Base-by-base conservation (phyloP, 35 echinoderm and acorn worm genomes). In the Chiridota heheva region DNA sequence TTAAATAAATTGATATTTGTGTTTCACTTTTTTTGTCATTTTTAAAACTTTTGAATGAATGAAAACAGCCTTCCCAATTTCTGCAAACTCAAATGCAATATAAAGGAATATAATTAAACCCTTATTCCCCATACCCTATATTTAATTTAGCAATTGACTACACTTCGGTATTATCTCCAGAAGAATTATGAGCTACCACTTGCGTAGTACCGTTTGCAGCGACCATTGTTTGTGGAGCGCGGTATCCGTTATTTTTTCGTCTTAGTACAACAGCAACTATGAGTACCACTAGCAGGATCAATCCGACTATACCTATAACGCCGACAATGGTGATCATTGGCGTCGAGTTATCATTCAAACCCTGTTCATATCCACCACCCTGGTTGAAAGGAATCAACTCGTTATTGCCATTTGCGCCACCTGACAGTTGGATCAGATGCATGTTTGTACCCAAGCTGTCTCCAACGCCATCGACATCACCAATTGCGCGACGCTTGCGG, bases 111-210 rank as follows among this genome's bases (percentile, higher is more conserved):
- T n/a, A n/a, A n/a, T n/a, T n/a, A n/a, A n/a, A n/a, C n/a, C n/a
- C n/a, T n/a, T n/a, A n/a, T n/a, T n/a, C n/a, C n/a, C n/a, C n/a
- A n/a, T n/a, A n/a, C n/a, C n/a, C n/a, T n/a, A n/a, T n/a, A n/a
- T n/a, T 42, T 76, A 20, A 5, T 57, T 61, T 72, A 72, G 15
- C 18, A 36, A 62, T 5, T 17, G 18, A 71, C 88, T 89, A 98
- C 42, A 98, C 95, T 81, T 98, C 95, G 40, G 95, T 98, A 67
- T 91, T 97, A 73, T 97, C 95, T 28, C 81, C 85, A 41, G 76
- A 51, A 31, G 90, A 70, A 59, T 77, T 49, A 22, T 53, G 59
- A 39, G 87, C 74, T 39, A 96, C 87, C 10, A 98, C 95, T 58
- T 89, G 80, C 22, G 89, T 67, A 35, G 53, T 67, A 17, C 95